Base-by-base conservation (phyloP, 2,888 invertebrate species). In the Antheraea yamamai region DNA sequence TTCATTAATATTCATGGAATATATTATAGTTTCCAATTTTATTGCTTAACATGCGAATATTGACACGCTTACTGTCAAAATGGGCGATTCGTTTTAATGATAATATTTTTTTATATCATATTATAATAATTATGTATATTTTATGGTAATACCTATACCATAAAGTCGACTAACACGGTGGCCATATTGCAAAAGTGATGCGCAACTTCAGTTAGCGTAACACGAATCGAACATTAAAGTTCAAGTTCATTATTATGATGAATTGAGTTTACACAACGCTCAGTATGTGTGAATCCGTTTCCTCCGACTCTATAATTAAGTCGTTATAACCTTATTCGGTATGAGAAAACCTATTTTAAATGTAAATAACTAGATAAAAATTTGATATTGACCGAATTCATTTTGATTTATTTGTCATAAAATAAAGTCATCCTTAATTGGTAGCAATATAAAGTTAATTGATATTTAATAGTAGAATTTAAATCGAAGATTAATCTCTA, bases 221-320 rank as follows among this genome's bases (percentile, higher is more conserved):
- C 72, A 52, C 73, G 64, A 79, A 79, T n/a, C 30, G 20, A 70
- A 14, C 39, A 12, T n/a, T 70, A 70, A 70, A 80, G 80, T 80
- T 80, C 80, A 79, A 80, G 79, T 79, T 79, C 76, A 75, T 23
- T 39, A 51, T 73, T 74, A 66, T 79, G 79, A 80, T 78, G 75
- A 75, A 79, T 79, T 78, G 70, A 74, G 68, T 58, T 80, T 79
- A 72, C 75, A 78, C 70, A 79, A 79, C 75, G 10, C 30, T 73
- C 75, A 75, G 76, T 77, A 77, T 73, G 76, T 72, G 76, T 72
- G 58, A 68, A 68, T 73, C 73, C 64, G 64, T 73, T 55, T 72
- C 52, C 71, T 73, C 73, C 64, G 73, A 58, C n/a, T 73, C 30
- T 58, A 30, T 73, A 55, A 73, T 23, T 35, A 70, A 20, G 1